Conservation (phyloP, 2,888 invertebrate genomes). For the Dryomyza anilis region DNA sequence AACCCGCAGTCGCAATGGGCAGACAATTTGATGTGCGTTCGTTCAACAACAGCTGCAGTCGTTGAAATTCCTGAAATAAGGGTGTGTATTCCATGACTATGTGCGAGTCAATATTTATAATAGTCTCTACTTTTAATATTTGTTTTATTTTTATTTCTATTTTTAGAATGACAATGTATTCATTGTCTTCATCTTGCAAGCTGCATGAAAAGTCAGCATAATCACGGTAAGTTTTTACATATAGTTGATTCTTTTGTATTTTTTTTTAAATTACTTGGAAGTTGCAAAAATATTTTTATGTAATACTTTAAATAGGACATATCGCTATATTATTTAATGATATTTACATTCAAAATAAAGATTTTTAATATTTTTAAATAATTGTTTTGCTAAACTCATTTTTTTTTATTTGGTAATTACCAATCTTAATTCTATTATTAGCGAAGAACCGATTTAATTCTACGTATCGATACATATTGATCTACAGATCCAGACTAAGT, state of each 20-base stretch:
- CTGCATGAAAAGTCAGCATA: neutral
- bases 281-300: too few species aligned
- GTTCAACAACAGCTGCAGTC: neutral
- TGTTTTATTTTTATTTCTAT: neutral
- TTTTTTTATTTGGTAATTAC: too few species aligned
- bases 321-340: too few species aligned
- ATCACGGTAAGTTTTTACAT: neutral
- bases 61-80: neutral
- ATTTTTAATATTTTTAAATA: too few species aligned
- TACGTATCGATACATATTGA: too few species aligned
- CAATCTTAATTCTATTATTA: too few species aligned
- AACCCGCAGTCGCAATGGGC: too few species aligned
- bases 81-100: slow-evolving; percentile 2
- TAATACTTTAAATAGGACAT: too few species aligned
- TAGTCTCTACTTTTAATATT: neutral
- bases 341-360: too few species aligned
- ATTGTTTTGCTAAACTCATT: too few species aligned
- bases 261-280: neutral
- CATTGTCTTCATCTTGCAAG: neutral
- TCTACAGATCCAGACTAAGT: too few species aligned
- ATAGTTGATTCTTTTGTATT: neutral
- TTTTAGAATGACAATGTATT: neutral
- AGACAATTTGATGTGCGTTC: neutral
- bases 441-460: too few species aligned
- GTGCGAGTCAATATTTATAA: neutral